phyloP scores from a whole-genome alignment of 2,797 vertebrate genomes.

The Dryobates pubescens region DNA sequence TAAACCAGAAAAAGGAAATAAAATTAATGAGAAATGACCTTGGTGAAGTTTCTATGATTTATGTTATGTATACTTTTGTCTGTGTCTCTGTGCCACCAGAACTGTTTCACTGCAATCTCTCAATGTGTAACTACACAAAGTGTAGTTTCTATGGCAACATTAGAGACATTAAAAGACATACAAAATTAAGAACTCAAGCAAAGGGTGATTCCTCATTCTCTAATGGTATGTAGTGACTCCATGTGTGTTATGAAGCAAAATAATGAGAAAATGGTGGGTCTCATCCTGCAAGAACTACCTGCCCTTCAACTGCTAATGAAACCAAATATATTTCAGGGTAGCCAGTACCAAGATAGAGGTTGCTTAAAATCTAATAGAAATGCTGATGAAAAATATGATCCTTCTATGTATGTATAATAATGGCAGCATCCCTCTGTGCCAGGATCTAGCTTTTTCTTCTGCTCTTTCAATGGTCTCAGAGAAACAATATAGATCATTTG shows the following conservation, averaged over 20 bases:
- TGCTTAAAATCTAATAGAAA: background rate
- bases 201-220: background rate
- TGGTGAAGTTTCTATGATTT: background rate
- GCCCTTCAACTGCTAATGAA: background rate
- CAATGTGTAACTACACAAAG: background rate
- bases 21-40: background rate
- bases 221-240: background rate
- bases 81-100: background rate
- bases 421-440: background rate
- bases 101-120: background rate
- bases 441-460: slow-evolving; percentile 8
- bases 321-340: background rate
- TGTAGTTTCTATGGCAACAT: slow-evolving; percentile 7
- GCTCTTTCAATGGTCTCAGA: background rate
- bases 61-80: background rate
- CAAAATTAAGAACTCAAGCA: background rate
- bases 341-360: background rate
- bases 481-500: background rate
- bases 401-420: background rate
- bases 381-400: background rate
- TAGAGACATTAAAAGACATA: background rate
- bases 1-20: slow-evolving; percentile 29
- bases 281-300: background rate
- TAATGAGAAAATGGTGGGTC: background rate
- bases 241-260: background rate